Conservation (phyloP, 2,113 vertebrate genomes). For the Lucifuga dentata region DNA sequence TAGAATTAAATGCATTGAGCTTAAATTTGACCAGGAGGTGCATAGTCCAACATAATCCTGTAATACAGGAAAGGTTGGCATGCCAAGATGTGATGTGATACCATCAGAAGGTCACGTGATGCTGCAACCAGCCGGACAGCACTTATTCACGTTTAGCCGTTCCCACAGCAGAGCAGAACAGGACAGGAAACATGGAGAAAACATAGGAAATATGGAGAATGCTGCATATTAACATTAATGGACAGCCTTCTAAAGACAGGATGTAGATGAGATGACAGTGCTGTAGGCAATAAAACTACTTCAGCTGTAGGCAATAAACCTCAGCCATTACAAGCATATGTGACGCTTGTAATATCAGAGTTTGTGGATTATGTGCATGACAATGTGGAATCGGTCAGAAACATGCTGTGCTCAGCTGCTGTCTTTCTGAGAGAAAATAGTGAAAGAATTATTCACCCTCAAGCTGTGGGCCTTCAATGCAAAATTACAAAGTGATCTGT, state of each 20-base stretch:
- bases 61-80: conserved; percentile 59
- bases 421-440: conserved; percentile 41
- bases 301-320: too few relatives aligned
- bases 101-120: conserved; percentile 55
- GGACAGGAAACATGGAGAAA: too few relatives aligned
- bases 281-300: background rate
- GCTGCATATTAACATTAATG: too few relatives aligned
- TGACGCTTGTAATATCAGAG: too few relatives aligned
- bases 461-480: conserved; percentile 36
- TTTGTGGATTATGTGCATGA: background rate
- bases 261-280: background rate
- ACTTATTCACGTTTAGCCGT: conserved; percentile 33
- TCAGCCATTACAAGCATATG: too few relatives aligned
- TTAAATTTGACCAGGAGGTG: conserved; percentile 57
- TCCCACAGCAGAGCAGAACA: too few relatives aligned
- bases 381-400: too few relatives aligned
- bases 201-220: too few relatives aligned
- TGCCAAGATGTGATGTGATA: conserved; percentile 69
- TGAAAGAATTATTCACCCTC: conserved; percentile 49
- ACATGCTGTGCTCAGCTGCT: too few relatives aligned
- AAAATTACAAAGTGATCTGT: conserved; percentile 67
- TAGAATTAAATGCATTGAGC: conserved; percentile 64
- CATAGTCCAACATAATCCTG: conserved; percentile 69
- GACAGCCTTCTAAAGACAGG: too few relatives aligned
- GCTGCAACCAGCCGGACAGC: conserved; percentile 30